These are phyloP conservation scores for Rafetus swinhoei DNA, from an alignment of 2,113 vertebrate genomes.

Conservation along the genomic window DNA sequence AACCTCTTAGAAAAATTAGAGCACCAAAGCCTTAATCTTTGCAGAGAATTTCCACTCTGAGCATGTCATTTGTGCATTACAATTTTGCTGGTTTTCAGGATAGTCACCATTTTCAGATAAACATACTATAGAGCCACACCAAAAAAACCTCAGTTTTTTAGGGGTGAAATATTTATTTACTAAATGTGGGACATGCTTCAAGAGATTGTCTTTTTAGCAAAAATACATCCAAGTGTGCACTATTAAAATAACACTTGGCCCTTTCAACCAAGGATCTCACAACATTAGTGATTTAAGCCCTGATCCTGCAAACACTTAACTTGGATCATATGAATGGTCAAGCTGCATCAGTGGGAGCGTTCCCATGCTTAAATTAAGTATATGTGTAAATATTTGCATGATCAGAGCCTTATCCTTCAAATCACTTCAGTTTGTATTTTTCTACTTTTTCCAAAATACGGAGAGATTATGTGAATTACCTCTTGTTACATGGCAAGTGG, in stretches of 20 bases:
- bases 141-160: not conserved
- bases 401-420: not conserved
- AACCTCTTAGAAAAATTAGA: conserved; percentile 29
- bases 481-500: not conserved
- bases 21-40: conserved; percentile 34
- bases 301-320: conserved; percentile 7
- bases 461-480: not conserved
- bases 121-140: not conserved
- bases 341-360: not conserved
- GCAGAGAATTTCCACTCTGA: conserved; percentile 11
- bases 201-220: not conserved
- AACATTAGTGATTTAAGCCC: not conserved
- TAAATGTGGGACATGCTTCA: not conserved
- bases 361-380: not conserved
- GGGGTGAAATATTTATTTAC: not conserved
- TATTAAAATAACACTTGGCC: not conserved
- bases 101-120: conserved; percentile 31
- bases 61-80: not conserved
- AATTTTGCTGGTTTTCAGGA: not conserved
- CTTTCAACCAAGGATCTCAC: conserved; percentile 30
- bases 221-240: not conserved
- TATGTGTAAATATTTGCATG: not conserved
- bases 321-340: not conserved
- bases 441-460: not conserved
- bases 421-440: not conserved